phyloP scores from a whole-genome alignment of 1,140 invertebrate genomes.

The Cyclina sinensis region DNA sequence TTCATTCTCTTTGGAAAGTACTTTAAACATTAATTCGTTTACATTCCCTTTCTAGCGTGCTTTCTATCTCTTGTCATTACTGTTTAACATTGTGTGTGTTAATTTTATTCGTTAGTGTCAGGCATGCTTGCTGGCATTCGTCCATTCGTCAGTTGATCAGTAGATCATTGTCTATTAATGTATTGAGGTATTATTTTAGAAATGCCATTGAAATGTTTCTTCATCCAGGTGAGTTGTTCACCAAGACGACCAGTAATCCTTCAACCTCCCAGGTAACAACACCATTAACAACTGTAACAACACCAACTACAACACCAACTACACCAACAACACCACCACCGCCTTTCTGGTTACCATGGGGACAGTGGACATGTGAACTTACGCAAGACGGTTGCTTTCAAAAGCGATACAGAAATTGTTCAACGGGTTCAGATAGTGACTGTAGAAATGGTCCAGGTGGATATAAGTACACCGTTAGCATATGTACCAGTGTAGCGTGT shows the following conservation, averaged over 20 bases:
- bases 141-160: too few species aligned
- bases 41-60: too few species aligned
- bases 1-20: too few species aligned
- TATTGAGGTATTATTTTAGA: too few species aligned
- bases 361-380: not conserved
- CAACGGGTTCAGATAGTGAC: not conserved
- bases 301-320: not conserved
- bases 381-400: not conserved
- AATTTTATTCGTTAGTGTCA: too few species aligned
- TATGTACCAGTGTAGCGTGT: not conserved
- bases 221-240: not conserved
- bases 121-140: too few species aligned
- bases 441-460: not conserved
- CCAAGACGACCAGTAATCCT: not conserved
- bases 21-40: too few species aligned
- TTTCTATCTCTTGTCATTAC: too few species aligned
- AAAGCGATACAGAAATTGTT: not conserved
- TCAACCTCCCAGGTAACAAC: not conserved
- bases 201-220: too few species aligned
- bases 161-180: too few species aligned
- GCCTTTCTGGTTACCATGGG: slow-evolving; percentile 15
- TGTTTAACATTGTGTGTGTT: too few species aligned
- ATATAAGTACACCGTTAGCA: not conserved
- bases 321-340: not conserved
- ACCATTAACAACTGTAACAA: not conserved